Base-by-base conservation (phyloP, 2,797 vertebrate species). In the Cyclura pinguis region DNA sequence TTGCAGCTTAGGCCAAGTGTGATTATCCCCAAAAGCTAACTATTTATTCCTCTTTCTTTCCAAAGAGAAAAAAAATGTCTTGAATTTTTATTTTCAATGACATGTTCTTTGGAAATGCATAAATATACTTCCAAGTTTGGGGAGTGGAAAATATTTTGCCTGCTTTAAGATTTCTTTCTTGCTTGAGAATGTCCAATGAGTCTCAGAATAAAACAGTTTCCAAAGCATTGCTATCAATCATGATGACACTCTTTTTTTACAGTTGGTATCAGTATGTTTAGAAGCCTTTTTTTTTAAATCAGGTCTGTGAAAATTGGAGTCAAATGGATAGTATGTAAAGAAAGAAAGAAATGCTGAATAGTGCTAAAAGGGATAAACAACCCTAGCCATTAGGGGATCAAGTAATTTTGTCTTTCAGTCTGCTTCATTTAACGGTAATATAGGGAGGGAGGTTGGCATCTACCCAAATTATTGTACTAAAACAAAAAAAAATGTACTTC, bases 241-340 rank as follows among this genome's bases (percentile, higher is more conserved):
- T 92, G 90, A 85, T 14, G 94, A 16, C 6, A 92, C 16, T 42
- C 74, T 4, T 42, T 64, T 64, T 89, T 93, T 93, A 92, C 80
- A 72, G 90, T 87, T 87, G 6, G 1, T 87, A 88, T 84, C 88
- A 95, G 92, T 89, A 91, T 6, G 76, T 91, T 88, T 62, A 84
- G 78, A 82, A 80, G 29, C 5, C 88, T 91, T 92, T 91, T 77
- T 80, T 95, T 62, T 10, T 6, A 91, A 76, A 94, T 32, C 82
- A 84, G 42, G 38, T 27, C 38, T 81, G 5, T 80, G 92, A 88
- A 93, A 94, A 81, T 80, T 38, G n/a, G 89, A 0, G 4, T 91
- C 72, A 90, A 89, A 91, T 85, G 81, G 64, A 94, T 91, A 94
- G 90, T 91, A 95, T 84, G 86, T 42, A 94, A 96, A 96, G 87